Conservation (phyloP, 2,888 invertebrate species). For the Papilio gigon region DNA sequence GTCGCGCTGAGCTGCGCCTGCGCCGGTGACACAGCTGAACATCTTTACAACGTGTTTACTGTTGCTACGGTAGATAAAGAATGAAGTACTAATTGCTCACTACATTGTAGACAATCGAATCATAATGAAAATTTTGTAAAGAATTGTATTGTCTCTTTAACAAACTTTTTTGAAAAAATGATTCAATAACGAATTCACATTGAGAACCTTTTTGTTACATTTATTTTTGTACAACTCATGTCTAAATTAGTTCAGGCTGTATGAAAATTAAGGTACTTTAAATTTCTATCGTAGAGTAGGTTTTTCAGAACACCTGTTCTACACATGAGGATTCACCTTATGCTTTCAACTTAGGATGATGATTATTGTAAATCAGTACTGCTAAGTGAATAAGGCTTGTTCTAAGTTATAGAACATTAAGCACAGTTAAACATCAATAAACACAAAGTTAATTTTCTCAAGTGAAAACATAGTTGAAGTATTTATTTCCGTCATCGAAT, state of each 20-base stretch:
- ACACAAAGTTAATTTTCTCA: slow-evolving; percentile 1
- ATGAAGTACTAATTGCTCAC: slow-evolving; percentile 5
- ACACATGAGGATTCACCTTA: background rate
- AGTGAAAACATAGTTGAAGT: slow-evolving; percentile 15
- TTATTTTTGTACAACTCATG: too few relatives aligned
- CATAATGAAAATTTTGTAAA: background rate
- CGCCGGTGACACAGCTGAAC: slow-evolving; percentile 45
- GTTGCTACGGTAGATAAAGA: slow-evolving; percentile 32
- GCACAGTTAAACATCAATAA: background rate
- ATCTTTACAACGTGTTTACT: slow-evolving; percentile 49
- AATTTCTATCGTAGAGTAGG: too few relatives aligned
- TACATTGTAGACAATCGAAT: slow-evolving; percentile 17
- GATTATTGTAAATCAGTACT: too few relatives aligned
- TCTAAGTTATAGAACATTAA: slow-evolving; percentile 1
- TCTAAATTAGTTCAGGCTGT: too few relatives aligned
- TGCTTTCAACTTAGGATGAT: too few relatives aligned
- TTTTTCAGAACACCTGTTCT: too few relatives aligned
- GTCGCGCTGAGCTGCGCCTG: slow-evolving; percentile 38
- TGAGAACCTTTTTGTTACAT: too few relatives aligned
- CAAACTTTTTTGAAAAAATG: background rate
- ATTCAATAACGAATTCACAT: too few relatives aligned
- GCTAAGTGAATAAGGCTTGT: background rate
- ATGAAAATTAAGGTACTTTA: too few relatives aligned
- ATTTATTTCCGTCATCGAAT: slow-evolving; percentile 34
- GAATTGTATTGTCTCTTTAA: background rate